Base-by-base conservation (phyloP, 2,113 vertebrate genomes). In the Datnioides undecimradiatus region DNA sequence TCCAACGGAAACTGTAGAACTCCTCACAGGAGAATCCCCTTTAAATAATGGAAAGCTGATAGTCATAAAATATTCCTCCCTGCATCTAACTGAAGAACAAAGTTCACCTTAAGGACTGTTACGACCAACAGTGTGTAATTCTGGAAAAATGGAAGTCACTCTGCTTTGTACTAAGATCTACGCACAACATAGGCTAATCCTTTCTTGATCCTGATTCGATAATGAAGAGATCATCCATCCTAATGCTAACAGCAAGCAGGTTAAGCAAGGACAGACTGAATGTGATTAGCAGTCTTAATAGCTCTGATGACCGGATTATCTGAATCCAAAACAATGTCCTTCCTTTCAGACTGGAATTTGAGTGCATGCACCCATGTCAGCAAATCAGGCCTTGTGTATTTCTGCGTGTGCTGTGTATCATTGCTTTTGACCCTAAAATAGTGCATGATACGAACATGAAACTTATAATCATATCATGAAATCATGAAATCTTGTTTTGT, bases 181-280 rank as follows among this genome's bases (percentile, higher is more conserved):
- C 1, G 34, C 62, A 67, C 25, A 1, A 58, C 49, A 73, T 0
- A 0, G 8, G 21, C 12, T 86, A 76, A 89, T 90, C 85, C 57
- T 48, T 68, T 59, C 64, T 65, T 80, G 13, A 80, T 73, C 81
- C 80, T 81, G 63, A 75, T 80, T 51, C 23, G 12, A 54, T 82
- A 77, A 79, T 7, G 45, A 60, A 77, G 8, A 88, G 90, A 84
- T 93, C 84, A 93, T 91, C 88, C 86, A 79, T 16, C 6, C 55
- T 91, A 86, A 88, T 80, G 10, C 74, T 34, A 64, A 46, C 12
- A 66, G 52, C 65, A 83, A 87, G 78, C 34, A 87, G 82, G 74
- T 88, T 87, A 70, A 45, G 58, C 3, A 11, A 59, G 74, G 49
- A 64, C 76, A 82, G 74, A 74, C n/a, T 60, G n/a, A 80, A 76